These are phyloP conservation scores for Halcyon malimbica DNA, from an alignment of 2,113 vertebrate genomes.

Conservation along the genomic window DNA sequence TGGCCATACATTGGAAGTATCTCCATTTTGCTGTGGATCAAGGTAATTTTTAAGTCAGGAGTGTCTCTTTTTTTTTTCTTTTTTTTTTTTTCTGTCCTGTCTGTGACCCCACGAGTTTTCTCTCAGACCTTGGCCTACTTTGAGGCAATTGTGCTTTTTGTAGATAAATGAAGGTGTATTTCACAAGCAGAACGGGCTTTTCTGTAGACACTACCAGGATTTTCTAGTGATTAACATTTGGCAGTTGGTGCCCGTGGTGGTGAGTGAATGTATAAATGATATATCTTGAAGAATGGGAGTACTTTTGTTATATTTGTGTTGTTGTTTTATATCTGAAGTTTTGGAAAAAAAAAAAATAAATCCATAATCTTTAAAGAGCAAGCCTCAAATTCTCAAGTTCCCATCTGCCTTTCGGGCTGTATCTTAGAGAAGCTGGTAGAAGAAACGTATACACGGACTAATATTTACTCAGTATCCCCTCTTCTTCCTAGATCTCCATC, in stretches of 20 bases:
- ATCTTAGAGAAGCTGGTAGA: neutral
- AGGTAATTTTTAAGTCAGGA: neutral
- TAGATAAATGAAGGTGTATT: neutral
- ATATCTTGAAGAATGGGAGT: neutral
- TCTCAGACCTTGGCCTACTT: accelerated
- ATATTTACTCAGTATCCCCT: slow-evolving; percentile 9
- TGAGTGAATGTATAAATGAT: neutral
- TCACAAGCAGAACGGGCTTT: neutral
- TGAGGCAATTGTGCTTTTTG: neutral
- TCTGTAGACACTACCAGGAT: neutral
- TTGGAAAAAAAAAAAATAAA: neutral
- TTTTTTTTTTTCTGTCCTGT: no score
- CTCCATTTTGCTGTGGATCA: neutral
- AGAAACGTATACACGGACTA: neutral
- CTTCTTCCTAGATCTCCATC: slow-evolving; percentile 75
- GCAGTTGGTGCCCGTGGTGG: neutral
- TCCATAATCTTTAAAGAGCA: neutral
- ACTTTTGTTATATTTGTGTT: neutral
- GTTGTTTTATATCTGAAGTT: neutral
- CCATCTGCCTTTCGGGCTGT: neutral
- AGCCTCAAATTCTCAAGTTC: neutral
- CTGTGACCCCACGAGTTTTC: neutral
- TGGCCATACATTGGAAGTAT: neutral
- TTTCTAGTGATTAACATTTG: neutral
- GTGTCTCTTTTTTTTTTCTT: neutral